phyloP scores from a whole-genome alignment of 2,888 invertebrate genomes.

The Liodrosophila aerea region DNA sequence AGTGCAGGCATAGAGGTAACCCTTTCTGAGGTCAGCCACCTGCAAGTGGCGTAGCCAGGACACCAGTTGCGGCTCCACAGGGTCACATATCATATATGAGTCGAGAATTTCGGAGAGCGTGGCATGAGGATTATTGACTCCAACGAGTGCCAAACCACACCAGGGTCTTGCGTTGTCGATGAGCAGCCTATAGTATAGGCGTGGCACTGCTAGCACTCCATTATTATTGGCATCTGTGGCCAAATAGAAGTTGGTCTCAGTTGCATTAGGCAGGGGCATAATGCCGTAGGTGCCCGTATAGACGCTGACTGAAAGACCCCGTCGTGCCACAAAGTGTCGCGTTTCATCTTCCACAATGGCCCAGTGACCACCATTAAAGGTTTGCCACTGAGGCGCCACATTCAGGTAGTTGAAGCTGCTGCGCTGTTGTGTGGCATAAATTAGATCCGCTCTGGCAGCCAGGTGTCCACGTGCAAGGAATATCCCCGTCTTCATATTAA shows the following conservation, averaged over 20 bases:
- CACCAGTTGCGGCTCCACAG: constrained; percentile 56
- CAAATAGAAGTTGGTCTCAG: constrained; percentile 78
- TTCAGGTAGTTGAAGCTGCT: constrained; percentile 84
- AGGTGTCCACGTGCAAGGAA: constrained; percentile 84
- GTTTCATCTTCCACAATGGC: constrained; percentile 83
- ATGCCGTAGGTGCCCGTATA: constrained; percentile 85
- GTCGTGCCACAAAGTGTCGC: constrained; percentile 81
- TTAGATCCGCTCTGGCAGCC: constrained; percentile 84
- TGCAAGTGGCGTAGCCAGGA: constrained; percentile 67
- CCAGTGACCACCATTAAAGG: constrained; percentile 86
- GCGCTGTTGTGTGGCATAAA: constrained; percentile 83
- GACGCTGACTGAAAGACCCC: constrained; percentile 80
- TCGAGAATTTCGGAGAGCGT: constrained; percentile 62
- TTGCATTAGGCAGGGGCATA: constrained; percentile 80
- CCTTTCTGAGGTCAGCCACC: constrained; percentile 59
- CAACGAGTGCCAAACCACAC: constrained; percentile 84
- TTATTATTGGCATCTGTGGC: constrained; percentile 72
- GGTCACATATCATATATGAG: constrained; percentile 71
- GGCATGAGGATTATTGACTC: constrained; percentile 81
- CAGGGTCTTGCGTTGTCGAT: constrained; percentile 80
- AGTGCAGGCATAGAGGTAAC: constrained; percentile 76
- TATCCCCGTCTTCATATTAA: constrained; percentile 55
- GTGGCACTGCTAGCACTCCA: constrained; percentile 83
- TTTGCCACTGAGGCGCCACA: constrained; percentile 84
- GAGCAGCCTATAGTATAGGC: constrained; percentile 84